These are phyloP conservation scores for Hippoglossus hippoglossus DNA, from an alignment of 2,797 vertebrate genomes.

Conservation along the genomic window DNA sequence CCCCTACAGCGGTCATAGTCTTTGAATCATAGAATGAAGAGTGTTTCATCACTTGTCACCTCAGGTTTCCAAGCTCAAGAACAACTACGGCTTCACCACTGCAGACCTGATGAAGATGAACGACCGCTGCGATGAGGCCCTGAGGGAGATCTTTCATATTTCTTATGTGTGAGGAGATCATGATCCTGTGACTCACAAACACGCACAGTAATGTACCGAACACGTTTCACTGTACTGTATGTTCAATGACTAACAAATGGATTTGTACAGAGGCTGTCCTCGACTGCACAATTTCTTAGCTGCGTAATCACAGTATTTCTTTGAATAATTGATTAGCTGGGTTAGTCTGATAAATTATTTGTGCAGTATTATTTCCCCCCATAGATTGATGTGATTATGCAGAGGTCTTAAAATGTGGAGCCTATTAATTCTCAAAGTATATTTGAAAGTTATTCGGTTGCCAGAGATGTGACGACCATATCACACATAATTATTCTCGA, in stretches of 20 bases:
- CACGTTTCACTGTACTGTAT: background rate
- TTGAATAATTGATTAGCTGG: background rate
- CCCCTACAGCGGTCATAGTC: background rate
- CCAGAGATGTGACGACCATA: background rate
- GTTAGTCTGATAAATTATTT: conserved; percentile 8
- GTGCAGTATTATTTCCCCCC: background rate
- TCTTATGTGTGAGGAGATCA: conserved; percentile 91
- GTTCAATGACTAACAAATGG: background rate
- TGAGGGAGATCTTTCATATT: conserved; percentile 98
- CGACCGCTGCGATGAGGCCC: conserved; percentile 94
- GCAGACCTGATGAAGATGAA: conserved; percentile 97
- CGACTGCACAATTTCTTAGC: background rate
- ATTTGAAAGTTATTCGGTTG: conserved; percentile 2
- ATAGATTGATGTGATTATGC: background rate
- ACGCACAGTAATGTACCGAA: conserved; percentile 3
- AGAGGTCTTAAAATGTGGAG: background rate
- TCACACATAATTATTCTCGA: background rate
- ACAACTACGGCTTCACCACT: conserved; percentile 93
- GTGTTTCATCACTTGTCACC: conserved; percentile 22
- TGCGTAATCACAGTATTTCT: background rate
- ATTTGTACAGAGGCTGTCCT: background rate
- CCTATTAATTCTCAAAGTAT: background rate
- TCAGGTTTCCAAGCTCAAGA: conserved; percentile 92
- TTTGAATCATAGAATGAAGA: background rate
- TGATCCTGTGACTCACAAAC: conserved; percentile 18